phyloP scores from a whole-genome alignment of 2,797 vertebrate species.

The Ibycter americanus region DNA sequence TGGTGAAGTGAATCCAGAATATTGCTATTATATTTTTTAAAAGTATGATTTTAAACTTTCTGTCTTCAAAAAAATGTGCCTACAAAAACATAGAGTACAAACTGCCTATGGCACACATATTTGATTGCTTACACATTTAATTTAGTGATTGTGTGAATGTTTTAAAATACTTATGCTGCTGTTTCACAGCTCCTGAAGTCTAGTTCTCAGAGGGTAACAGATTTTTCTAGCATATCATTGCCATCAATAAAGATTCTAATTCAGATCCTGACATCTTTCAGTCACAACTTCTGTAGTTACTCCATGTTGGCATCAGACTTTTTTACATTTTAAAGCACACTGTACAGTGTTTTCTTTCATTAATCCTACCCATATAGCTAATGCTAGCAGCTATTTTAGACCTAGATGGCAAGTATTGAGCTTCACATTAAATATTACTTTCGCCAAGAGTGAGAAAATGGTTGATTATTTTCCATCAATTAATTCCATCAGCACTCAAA shows the following conservation, averaged over 20 bases:
- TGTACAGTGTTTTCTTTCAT: background rate
- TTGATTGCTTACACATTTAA: background rate
- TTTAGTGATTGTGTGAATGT: background rate
- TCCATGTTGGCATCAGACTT: background rate
- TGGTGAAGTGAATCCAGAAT: background rate
- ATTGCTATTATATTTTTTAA: background rate
- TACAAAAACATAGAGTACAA: background rate
- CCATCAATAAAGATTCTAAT: background rate
- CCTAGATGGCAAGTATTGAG: background rate
- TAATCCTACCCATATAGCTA: background rate
- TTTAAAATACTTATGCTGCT: background rate
- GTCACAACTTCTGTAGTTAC: background rate
- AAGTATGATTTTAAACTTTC: background rate
- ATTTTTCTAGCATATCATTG: background rate
- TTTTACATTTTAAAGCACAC: background rate
- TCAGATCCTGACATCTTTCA: background rate
- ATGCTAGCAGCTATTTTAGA: background rate
- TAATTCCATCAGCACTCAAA: background rate
- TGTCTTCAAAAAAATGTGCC: background rate
- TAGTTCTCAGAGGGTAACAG: background rate
- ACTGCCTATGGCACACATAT: background rate
- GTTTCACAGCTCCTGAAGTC: background rate
- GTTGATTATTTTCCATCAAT: background rate
- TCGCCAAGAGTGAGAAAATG: background rate
- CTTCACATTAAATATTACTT: background rate